Percentiles rank a stretch among this genome's conserved stretches.
phyloP scores from a whole-genome alignment of 2,888 invertebrate genomes.

The Eupithecia subfuscata region DNA sequence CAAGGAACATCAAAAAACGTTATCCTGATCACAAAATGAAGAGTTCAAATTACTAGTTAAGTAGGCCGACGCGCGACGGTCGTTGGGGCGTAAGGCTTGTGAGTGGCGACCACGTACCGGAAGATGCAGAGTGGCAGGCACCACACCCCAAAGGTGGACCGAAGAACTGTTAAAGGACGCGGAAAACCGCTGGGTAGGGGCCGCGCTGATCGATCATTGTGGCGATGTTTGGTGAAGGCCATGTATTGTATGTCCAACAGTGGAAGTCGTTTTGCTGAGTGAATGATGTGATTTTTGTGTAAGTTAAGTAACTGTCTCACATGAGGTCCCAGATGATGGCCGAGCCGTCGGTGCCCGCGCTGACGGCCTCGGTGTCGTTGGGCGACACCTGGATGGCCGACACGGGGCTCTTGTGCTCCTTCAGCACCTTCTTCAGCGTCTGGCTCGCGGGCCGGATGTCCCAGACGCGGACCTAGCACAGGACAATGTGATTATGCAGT shows the following conservation, averaged over 20 bases:
- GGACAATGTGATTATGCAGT: background rate
- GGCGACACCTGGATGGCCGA: constrained; percentile 91
- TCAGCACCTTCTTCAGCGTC: constrained; percentile 88
- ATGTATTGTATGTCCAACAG: too few species aligned
- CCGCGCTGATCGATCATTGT: too few species aligned
- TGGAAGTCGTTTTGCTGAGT: too few species aligned
- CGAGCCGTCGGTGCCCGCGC: constrained; percentile 95
- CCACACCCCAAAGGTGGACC: too few species aligned
- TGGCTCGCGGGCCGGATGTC: constrained; percentile 87
- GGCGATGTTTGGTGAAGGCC: too few species aligned
- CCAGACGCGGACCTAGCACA: constrained; percentile 88
- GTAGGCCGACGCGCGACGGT: too few species aligned
- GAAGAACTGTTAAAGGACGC: too few species aligned
- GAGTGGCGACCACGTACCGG: too few species aligned
- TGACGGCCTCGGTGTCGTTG: constrained; percentile 92
- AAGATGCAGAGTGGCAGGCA: too few species aligned
- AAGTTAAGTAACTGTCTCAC: constrained; percentile 72
- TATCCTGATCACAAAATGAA: background rate
- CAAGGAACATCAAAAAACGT: background rate
- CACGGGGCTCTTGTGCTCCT: constrained; percentile 96
- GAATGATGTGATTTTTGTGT: too few species aligned
- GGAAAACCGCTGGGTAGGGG: too few species aligned
- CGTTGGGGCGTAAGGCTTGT: background rate
- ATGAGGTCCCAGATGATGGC: constrained; percentile 96
- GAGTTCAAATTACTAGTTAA: background rate